Conservation (phyloP, 1,140 invertebrate genomes). For the Plectus sambesii region DNA sequence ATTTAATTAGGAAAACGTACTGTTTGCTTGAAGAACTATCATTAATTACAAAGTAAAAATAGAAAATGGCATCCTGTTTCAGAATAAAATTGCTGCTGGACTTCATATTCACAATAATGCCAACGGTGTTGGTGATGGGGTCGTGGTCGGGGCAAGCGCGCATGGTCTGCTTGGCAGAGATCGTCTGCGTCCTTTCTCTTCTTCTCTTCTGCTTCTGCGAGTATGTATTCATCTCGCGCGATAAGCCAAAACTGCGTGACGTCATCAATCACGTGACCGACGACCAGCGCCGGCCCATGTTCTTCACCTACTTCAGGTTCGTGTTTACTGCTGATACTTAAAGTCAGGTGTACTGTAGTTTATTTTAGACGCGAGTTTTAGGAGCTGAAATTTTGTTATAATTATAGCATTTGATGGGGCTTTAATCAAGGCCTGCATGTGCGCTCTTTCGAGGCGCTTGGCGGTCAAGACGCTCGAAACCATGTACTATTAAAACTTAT, state of each 20-base stretch:
- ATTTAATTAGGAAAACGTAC: too few relatives aligned
- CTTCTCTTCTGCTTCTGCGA: conserved; percentile 15
- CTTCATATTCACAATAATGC: conserved; percentile 13
- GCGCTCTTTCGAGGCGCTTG: too few relatives aligned
- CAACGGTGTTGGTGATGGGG: conserved; percentile 13
- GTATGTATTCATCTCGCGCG: not conserved
- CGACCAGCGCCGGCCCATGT: conserved; percentile 21
- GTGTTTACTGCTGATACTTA: too few relatives aligned
- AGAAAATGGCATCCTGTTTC: conserved; percentile 14
- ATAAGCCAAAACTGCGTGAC: not conserved
- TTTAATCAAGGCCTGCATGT: too few relatives aligned
- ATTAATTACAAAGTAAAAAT: too few relatives aligned
- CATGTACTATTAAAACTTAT: too few relatives aligned
- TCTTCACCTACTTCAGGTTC: conserved; percentile 22
- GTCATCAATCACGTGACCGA: conserved; percentile 19
- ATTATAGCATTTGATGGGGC: too few relatives aligned
- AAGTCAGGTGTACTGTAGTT: too few relatives aligned
- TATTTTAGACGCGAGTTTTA: too few relatives aligned
- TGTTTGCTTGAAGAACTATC: too few relatives aligned
- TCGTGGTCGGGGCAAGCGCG: conserved; percentile 8
- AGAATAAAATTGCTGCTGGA: conserved; percentile 20
- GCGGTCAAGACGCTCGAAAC: too few relatives aligned
- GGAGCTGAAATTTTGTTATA: too few relatives aligned
- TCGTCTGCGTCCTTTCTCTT: conserved; percentile 3
- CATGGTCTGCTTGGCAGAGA: conserved; percentile 1